Conservation (phyloP, 2,113 vertebrate species). For the Sturnus vulgaris region DNA sequence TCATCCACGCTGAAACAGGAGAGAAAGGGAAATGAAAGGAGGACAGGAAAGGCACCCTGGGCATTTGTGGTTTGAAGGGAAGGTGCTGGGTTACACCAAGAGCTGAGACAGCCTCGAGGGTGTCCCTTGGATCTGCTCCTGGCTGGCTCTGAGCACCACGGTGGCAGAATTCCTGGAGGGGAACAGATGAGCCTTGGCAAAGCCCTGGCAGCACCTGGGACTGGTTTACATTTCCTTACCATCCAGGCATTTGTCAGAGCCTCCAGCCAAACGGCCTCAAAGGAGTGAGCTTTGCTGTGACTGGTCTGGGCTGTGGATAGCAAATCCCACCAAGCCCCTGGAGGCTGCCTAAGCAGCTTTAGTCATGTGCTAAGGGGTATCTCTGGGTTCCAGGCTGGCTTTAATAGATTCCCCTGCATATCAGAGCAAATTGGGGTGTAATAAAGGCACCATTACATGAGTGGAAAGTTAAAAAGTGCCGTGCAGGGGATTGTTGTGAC, state of each 20-base stretch:
- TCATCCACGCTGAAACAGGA: constrained; percentile 8
- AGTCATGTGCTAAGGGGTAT: neutral
- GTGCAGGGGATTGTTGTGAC: neutral
- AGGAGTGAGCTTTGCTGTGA: neutral
- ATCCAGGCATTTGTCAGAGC: neutral
- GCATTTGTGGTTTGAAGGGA: neutral
- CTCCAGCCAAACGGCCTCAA: neutral
- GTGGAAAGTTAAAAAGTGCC: neutral
- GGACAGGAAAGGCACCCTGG: neutral
- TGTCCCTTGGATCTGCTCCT: neutral
- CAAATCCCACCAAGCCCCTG: neutral
- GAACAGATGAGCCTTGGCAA: neutral
- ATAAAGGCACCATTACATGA: neutral
- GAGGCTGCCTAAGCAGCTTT: neutral
- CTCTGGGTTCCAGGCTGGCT: neutral
- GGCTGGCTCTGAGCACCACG: neutral
- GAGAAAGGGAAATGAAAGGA: constrained; percentile 8
- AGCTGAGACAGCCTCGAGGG: neutral
- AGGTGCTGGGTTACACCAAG: neutral
- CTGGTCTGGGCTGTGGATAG: neutral
- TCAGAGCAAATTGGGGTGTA: neutral
- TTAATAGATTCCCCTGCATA: neutral
- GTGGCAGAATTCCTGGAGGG: neutral
- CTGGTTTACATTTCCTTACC: neutral
- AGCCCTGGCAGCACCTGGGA: neutral